Evolutionary conservation across 2,797 vertebrate species (phyloP).

Genomic region (Triplophysa bombifrons): DNA sequence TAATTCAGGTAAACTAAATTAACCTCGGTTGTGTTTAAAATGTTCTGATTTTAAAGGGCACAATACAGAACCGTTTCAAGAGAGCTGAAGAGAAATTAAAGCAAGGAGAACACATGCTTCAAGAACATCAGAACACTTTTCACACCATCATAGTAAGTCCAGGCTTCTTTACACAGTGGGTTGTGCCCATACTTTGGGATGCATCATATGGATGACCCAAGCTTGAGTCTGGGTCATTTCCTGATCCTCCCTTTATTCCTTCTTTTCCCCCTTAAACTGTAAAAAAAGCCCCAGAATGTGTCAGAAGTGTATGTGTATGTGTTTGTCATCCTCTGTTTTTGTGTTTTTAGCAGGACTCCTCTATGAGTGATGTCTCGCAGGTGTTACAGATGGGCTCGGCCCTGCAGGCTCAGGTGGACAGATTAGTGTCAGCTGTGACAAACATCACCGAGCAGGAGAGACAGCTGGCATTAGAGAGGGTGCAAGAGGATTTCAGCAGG

Average conservation of each 20-base stretch:
- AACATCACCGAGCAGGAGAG: conserved; percentile 68
- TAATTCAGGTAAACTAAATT: too few species aligned
- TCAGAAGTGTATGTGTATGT: not conserved
- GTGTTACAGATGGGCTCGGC: conserved; percentile 67
- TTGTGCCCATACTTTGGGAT: too few species aligned
- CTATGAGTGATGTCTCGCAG: conserved; percentile 63
- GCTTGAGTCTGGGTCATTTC: too few species aligned
- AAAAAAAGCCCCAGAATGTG: too few species aligned
- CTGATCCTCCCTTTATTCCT: too few species aligned
- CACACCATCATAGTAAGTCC: conserved; percentile 66
- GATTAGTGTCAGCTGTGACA: conserved; percentile 67
- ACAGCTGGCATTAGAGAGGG: conserved; percentile 62
- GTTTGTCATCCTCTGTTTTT: not conserved
- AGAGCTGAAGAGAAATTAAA: conserved; percentile 72
- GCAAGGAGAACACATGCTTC: conserved; percentile 66
- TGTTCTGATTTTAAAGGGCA: conserved; percentile 55
- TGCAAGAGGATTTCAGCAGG: conserved; percentile 64
- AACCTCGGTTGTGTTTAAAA: too few species aligned
- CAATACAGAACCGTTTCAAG: conserved; percentile 68
- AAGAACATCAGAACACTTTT: conserved; percentile 67
- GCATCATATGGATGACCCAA: too few species aligned
- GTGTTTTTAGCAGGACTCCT: conserved; percentile 62
- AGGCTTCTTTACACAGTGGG: not conserved
- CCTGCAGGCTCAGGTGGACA: conserved; percentile 68
- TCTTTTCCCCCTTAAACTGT: too few species aligned